Conservation (phyloP, 2,113 vertebrate species). For the Oxyura jamaicensis region DNA sequence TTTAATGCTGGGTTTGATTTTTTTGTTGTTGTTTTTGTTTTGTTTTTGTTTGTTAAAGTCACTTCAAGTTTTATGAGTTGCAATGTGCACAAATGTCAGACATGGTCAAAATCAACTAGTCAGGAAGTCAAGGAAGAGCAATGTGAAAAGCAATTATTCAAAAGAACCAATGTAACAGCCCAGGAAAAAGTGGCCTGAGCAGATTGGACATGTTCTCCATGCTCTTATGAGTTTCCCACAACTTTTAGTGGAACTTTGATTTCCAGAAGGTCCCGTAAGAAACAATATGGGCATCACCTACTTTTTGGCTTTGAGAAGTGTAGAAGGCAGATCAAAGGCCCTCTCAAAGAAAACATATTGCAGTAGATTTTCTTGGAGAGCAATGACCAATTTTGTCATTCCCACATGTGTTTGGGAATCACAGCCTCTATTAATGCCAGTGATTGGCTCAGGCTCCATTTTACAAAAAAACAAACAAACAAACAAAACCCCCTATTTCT, state of each 20-base stretch:
- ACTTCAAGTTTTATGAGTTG: background rate
- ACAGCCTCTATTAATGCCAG: background rate
- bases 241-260: background rate
- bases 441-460: background rate
- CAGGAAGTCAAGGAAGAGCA: background rate
- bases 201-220: background rate
- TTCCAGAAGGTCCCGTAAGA: background rate
- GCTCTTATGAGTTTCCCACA: background rate
- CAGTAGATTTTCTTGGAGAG: background rate
- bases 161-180: background rate
- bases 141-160: background rate
- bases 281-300: accelerated
- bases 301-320: background rate
- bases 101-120: background rate
- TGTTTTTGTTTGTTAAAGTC: background rate
- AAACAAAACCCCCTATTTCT: background rate
- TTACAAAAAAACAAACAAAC: background rate
- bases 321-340: background rate
- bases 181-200: background rate
- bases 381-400: background rate
- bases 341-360: background rate
- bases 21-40: background rate
- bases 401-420: background rate
- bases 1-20: background rate
- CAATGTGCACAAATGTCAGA: background rate